Evolutionary conservation across 2,113 vertebrate genomes (phyloP), one percentile per base, ranked within the genome.

Genomic region (Megaceryle maxima): DNA sequence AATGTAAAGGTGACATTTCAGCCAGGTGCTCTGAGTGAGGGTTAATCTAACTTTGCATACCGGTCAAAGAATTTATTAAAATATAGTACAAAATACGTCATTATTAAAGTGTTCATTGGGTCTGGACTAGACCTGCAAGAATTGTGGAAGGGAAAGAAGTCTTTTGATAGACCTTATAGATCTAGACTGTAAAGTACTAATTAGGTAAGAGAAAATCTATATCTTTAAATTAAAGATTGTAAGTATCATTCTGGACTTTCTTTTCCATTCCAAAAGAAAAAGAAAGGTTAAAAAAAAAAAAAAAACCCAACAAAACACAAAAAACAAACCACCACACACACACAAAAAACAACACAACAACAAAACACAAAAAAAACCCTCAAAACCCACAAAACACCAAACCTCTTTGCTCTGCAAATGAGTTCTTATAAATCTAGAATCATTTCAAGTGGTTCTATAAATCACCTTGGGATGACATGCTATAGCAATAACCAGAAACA

Each of bases 371-470:
- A 41, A 41, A 13, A 41, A 41, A 41, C 39, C 39, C 39, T n/a
- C 39, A 53, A 53, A 53, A 53, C 12, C 22, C 16, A 48, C 46
- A 50, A 11, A 24, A 50, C 20, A 6, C 7, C 37, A 9, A 51
- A 51, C 5, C 33, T 31, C 59, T 88, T 70, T 46, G 24, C 29
- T 75, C 53, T 73, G 56, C 33, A 90, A 83, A 80, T 77, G 33
- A 94, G 86, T 83, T 94, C 46, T 79, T 88, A 77, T 22, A 92
- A 83, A 90, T 92, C 13, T 21, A 92, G 50, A 88, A 86, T 77
- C 48, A 76, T 87, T 72, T 44, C 67, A 90, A 73, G 39, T 35
- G 57, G 87, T 94, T 90, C 75, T 76, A 69, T 55, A 91, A 83
- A 90, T 88, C 78, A 82, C 33, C 37, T 55, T 66, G 55, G 62